These are phyloP conservation scores for Crotalus horridus DNA, from an alignment of 2,113 vertebrate genomes.

Conservation along the genomic window DNA sequence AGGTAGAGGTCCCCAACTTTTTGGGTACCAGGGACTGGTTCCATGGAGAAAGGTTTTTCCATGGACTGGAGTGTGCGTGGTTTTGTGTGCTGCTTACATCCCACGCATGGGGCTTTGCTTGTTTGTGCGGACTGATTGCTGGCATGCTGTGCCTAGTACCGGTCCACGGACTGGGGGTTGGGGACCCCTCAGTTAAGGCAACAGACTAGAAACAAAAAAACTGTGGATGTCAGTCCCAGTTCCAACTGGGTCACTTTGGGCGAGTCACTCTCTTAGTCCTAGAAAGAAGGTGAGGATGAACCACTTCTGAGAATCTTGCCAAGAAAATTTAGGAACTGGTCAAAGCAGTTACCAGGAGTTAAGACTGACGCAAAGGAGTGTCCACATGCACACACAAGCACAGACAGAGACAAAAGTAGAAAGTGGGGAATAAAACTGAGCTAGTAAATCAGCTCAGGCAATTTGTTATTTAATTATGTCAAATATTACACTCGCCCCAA, in stretches of 20 bases:
- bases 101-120: too few species aligned
- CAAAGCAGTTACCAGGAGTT: background rate
- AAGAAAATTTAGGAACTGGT: background rate
- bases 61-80: too few species aligned
- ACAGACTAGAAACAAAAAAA: background rate
- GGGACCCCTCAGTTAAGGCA: background rate
- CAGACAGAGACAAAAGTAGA: background rate
- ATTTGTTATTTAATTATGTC: background rate
- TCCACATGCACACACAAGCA: background rate
- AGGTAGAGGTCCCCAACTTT: background rate
- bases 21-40: too few species aligned
- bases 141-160: too few species aligned
- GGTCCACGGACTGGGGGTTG: too few species aligned
- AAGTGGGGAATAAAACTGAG: background rate
- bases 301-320: background rate
- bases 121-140: too few species aligned
- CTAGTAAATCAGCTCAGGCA: background rate
- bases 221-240: background rate
- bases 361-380: background rate
- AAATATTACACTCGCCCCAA: background rate
- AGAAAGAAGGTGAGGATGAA: background rate
- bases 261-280: background rate
- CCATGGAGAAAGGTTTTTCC: too few species aligned
- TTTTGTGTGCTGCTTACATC: too few species aligned
- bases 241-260: background rate